Conservation (phyloP, 2,888 invertebrate genomes). For the Arrhopalites spinosus region DNA sequence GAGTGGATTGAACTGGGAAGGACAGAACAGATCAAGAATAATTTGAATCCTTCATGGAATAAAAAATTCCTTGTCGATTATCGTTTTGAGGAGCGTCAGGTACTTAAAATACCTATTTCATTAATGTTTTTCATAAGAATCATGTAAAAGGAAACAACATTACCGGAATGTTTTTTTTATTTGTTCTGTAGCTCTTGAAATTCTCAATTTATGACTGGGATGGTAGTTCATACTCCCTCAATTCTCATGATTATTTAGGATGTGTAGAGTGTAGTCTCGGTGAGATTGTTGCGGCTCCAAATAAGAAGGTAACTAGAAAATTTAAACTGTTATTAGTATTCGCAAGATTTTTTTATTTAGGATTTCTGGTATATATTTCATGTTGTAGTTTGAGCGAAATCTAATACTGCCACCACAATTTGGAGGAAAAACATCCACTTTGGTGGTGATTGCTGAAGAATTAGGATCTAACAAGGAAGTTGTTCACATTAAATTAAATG, state of each 20-base stretch:
- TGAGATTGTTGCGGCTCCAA: slow-evolving; percentile 60
- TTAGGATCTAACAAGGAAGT: slow-evolving; percentile 58
- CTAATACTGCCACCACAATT: slow-evolving; percentile 51
- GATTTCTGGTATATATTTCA: not conserved
- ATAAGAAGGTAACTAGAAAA: slow-evolving; percentile 45
- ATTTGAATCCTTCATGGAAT: slow-evolving; percentile 60
- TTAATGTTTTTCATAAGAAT: not conserved
- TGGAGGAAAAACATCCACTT: slow-evolving; percentile 46
- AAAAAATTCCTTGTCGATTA: slow-evolving; percentile 62
- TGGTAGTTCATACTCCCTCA: slow-evolving; percentile 45
- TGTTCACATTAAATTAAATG: slow-evolving; percentile 59
- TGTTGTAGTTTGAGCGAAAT: slow-evolving; percentile 52
- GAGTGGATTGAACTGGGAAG: slow-evolving; percentile 57
- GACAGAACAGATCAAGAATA: slow-evolving; percentile 59
- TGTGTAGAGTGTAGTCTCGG: slow-evolving; percentile 62
- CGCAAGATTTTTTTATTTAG: not conserved
- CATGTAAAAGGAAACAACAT: not conserved
- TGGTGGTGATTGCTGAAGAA: slow-evolving; percentile 55
- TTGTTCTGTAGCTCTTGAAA: slow-evolving; percentile 57
- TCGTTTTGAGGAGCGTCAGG: slow-evolving; percentile 61
- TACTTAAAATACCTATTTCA: slow-evolving; percentile 47
- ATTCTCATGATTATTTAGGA: slow-evolving; percentile 60
- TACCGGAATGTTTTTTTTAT: not conserved
- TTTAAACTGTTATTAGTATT: not conserved
- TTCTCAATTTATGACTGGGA: slow-evolving; percentile 60